Percentiles rank a stretch among this genome's conserved stretches.
Evolutionary conservation across 2,797 vertebrate species (phyloP).

Genomic region (Vireo griseus): DNA sequence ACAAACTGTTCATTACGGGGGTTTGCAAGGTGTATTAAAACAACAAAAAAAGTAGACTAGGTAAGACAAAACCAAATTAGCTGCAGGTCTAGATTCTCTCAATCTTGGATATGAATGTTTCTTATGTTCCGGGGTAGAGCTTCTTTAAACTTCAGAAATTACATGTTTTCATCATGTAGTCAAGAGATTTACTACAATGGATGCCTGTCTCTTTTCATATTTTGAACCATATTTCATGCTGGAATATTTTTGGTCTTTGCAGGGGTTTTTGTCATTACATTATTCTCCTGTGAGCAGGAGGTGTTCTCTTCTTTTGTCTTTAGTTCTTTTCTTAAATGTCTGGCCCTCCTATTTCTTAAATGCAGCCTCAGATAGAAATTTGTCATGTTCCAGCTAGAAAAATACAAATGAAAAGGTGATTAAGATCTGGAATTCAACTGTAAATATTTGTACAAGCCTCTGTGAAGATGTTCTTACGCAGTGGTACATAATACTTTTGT

Average conservation of each 20-base stretch:
- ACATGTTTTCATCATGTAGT: not conserved
- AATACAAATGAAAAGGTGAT: not conserved
- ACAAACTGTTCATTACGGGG: fast-evolving
- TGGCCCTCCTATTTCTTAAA: not conserved
- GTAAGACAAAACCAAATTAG: not conserved
- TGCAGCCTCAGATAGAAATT: not conserved
- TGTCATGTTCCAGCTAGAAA: not conserved
- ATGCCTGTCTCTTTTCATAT: not conserved
- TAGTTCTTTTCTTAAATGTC: not conserved
- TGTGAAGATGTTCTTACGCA: not conserved
- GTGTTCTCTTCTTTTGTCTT: not conserved
- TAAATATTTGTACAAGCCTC: not conserved
- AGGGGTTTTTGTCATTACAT: not conserved
- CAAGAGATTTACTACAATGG: not conserved
- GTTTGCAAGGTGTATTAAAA: fast-evolving
- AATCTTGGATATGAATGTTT: fast-evolving
- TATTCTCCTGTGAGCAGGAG: not conserved
- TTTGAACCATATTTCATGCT: not conserved
- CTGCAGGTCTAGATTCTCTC: not conserved
- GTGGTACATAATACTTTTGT: not conserved
- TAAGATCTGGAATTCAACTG: not conserved
- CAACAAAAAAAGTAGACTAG: not conserved
- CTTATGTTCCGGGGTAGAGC: fast-evolving
- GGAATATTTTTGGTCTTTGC: not conserved
- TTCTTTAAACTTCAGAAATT: not conserved